Percentiles rank a stretch among this genome's conserved stretches.
These are phyloP conservation scores for Drosophila nebulosa DNA, from an alignment of 1,140 invertebrate species.

Conservation along the genomic window DNA sequence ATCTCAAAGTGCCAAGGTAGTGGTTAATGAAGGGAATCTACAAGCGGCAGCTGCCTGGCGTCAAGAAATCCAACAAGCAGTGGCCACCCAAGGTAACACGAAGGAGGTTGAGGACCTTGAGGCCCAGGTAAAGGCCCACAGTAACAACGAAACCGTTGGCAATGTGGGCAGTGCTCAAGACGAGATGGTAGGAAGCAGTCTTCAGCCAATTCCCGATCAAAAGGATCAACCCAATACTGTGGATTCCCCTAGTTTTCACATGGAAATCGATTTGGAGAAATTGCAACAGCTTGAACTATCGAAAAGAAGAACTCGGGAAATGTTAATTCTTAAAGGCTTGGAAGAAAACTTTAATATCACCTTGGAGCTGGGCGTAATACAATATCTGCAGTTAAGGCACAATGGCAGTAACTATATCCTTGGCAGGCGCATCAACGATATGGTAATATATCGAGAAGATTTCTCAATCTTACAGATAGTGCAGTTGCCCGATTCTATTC, in stretches of 20 bases:
- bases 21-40: slow-evolving; percentile 25
- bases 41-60: slow-evolving; percentile 39
- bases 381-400: slow-evolving; percentile 56
- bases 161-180: background rate
- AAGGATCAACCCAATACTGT: slow-evolving; percentile 48
- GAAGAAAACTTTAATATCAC: slow-evolving; percentile 53
- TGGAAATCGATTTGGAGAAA: slow-evolving; percentile 56
- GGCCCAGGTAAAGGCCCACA: slow-evolving; percentile 19
- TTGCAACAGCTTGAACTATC: slow-evolving; percentile 55
- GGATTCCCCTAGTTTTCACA: slow-evolving; percentile 24
- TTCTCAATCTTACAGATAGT: background rate
- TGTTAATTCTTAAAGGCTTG: slow-evolving; percentile 57
- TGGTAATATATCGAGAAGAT: background rate
- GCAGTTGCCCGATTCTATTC: background rate
- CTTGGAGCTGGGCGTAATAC: slow-evolving; percentile 42
- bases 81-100: slow-evolving; percentile 26
- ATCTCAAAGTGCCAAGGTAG: background rate
- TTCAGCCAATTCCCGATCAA: background rate
- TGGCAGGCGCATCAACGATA: background rate
- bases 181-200: slow-evolving; percentile 20
- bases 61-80: slow-evolving; percentile 53
- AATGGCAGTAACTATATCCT: slow-evolving; percentile 42
- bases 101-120: slow-evolving; percentile 38
- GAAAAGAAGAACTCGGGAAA: slow-evolving; percentile 63
- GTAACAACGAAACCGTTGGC: background rate